phyloP scores from a whole-genome alignment of 2,888 invertebrate genomes.

The Xanthorhoe spadicearia region DNA sequence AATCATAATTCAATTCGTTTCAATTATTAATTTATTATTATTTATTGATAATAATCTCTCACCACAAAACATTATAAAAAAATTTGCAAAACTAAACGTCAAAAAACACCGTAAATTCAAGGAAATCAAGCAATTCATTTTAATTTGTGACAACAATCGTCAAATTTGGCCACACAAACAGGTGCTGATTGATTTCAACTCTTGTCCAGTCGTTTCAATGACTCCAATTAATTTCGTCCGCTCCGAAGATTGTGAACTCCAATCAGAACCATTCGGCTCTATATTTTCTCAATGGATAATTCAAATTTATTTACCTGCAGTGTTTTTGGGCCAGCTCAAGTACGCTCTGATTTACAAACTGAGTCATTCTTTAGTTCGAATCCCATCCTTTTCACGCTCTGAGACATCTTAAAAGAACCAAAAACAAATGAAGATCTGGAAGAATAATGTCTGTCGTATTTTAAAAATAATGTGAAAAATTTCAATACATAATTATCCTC shows the following conservation, averaged over 20 bases:
- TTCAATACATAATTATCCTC: no score
- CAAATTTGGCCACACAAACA: constrained; percentile 7
- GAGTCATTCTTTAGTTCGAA: neutral
- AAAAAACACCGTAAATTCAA: neutral
- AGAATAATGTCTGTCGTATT: neutral
- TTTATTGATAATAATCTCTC: neutral
- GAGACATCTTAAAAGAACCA: no score
- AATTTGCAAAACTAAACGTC: neutral
- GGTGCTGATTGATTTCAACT: constrained; percentile 18
- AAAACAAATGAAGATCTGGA: no score
- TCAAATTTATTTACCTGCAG: neutral
- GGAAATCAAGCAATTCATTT: constrained; percentile 9
- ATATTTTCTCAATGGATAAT: constrained; percentile 4
- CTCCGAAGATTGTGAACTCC: constrained; percentile 16
- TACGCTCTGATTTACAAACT: neutral
- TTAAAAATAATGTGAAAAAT: no score
- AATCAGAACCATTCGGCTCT: constrained; percentile 11
- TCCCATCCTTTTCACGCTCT: neutral
- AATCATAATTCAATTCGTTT: neutral
- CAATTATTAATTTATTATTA: neutral
- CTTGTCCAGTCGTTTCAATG: constrained; percentile 18
- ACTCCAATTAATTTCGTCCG: constrained; percentile 27
- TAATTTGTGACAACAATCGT: constrained; percentile 11
- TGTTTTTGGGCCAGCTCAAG: neutral
- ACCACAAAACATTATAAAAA: no score